Evolutionary conservation across 2,797 vertebrate genomes (phyloP).

Genomic region (Gymnocypris eckloni): DNA sequence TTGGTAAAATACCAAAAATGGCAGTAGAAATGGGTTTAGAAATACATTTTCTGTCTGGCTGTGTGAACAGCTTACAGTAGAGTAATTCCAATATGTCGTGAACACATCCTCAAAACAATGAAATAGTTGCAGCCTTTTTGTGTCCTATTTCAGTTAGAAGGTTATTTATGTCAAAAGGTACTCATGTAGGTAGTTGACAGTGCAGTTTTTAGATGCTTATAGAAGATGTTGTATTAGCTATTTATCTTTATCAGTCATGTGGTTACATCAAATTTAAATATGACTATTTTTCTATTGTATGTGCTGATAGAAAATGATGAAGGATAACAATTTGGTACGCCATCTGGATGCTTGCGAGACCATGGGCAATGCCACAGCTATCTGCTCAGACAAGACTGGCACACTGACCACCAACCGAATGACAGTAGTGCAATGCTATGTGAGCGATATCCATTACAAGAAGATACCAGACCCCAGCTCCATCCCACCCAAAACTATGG

Average conservation of each 20-base stretch:
- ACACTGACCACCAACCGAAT: conserved; percentile 97
- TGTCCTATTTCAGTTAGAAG: background rate
- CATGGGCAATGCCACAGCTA: conserved; percentile 98
- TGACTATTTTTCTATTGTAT: background rate
- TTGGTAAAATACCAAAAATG: background rate
- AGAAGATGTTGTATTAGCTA: background rate
- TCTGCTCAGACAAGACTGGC: conserved; percentile 98
- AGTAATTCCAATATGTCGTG: background rate
- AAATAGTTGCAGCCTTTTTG: background rate
- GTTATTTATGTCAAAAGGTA: background rate
- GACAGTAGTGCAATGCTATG: conserved; percentile 91
- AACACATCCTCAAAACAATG: background rate
- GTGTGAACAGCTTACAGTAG: background rate
- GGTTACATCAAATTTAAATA: background rate
- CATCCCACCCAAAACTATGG: conserved; percentile 86
- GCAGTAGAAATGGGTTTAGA: background rate
- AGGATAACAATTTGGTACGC: conserved; percentile 96
- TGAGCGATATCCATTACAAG: conserved; percentile 91
- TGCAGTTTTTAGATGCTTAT: background rate
- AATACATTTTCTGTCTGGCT: background rate
- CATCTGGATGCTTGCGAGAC: conserved; percentile 98
- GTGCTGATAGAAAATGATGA: conserved; percentile 97
- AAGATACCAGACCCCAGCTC: conserved; percentile 88
- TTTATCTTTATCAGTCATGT: background rate
- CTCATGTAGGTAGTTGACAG: background rate